phyloP scores from a whole-genome alignment of 2,113 vertebrate species.

The Cebus imitator region DNA sequence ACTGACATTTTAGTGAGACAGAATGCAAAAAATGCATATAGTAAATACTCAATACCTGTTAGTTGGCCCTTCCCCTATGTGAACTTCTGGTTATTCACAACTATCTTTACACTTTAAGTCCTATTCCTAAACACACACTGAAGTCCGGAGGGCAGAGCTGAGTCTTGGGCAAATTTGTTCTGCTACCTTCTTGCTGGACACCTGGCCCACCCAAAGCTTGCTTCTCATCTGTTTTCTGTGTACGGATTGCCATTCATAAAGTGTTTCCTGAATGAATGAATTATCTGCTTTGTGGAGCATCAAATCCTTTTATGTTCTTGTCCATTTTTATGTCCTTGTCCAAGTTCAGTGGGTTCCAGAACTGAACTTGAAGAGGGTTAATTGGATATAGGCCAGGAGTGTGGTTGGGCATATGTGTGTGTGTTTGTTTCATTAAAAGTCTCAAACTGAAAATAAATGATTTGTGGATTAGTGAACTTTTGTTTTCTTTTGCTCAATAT shows the following conservation, averaged over 20 bases:
- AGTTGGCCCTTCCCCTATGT: neutral
- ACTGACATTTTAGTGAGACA: neutral
- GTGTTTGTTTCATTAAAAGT: neutral
- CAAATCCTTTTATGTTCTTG: neutral
- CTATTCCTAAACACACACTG: neutral
- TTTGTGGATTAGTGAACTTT: neutral
- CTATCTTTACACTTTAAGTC: neutral
- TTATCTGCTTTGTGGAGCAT: neutral
- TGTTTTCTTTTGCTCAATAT: neutral
- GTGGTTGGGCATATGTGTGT: neutral
- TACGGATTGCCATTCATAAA: neutral
- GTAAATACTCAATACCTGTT: neutral
- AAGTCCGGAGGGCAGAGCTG: neutral
- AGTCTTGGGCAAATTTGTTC: neutral
- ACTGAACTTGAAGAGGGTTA: neutral
- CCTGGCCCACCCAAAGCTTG: neutral
- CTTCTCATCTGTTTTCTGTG: neutral
- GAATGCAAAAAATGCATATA: neutral
- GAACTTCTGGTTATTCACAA: neutral
- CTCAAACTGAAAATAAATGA: neutral
- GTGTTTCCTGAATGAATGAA: neutral
- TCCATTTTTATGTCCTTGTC: neutral
- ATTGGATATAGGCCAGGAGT: neutral
- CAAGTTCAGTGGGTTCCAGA: neutral
- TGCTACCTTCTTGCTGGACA: neutral